A percentile compares a stretch with the other conserved stretches of the same genome.
phyloP scores from a whole-genome alignment of 2,113 vertebrate species.

The Paraplagusia blochii region DNA sequence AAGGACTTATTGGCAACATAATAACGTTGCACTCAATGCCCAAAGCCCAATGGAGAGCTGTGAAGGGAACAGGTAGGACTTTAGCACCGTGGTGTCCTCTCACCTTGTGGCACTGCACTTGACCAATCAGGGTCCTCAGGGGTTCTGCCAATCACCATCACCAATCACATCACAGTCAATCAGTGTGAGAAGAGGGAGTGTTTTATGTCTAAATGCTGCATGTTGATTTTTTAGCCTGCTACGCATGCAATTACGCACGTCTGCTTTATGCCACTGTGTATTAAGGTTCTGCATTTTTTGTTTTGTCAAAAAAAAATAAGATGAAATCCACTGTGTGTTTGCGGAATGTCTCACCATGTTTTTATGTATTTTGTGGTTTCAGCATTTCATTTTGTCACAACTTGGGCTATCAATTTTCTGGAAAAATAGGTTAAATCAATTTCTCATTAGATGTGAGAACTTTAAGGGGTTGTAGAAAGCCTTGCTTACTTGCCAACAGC shows the following conservation, averaged over 20 bases:
- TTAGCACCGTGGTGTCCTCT: slow-evolving; percentile 40
- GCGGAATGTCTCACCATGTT: neutral
- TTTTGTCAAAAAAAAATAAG: neutral
- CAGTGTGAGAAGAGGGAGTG: slow-evolving; percentile 47
- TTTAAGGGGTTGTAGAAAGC: too few species aligned
- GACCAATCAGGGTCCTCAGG: slow-evolving; percentile 52
- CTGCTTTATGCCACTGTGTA: slow-evolving; percentile 23
- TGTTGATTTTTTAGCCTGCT: slow-evolving; percentile 58
- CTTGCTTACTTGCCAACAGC: too few species aligned
- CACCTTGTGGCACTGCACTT: slow-evolving; percentile 52
- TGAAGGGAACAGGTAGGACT: slow-evolving; percentile 90
- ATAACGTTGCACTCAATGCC: slow-evolving; percentile 70
- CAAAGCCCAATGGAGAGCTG: slow-evolving; percentile 76
- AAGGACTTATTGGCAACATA: slow-evolving; percentile 84
- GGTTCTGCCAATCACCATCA: slow-evolving; percentile 59
- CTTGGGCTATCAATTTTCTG: too few species aligned
- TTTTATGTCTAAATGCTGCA: slow-evolving; percentile 60
- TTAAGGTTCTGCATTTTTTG: slow-evolving; percentile 32
- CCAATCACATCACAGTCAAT: slow-evolving; percentile 59
- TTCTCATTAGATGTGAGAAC: too few species aligned
- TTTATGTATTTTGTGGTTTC: slow-evolving; percentile 25
- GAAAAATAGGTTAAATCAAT: too few species aligned
- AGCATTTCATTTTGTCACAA: neutral
- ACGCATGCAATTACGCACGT: slow-evolving; percentile 42
- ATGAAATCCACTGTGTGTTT: slow-evolving; percentile 1